phyloP scores from a whole-genome alignment of 2,113 vertebrate species.

The Leptobrachium ailaonicum region DNA sequence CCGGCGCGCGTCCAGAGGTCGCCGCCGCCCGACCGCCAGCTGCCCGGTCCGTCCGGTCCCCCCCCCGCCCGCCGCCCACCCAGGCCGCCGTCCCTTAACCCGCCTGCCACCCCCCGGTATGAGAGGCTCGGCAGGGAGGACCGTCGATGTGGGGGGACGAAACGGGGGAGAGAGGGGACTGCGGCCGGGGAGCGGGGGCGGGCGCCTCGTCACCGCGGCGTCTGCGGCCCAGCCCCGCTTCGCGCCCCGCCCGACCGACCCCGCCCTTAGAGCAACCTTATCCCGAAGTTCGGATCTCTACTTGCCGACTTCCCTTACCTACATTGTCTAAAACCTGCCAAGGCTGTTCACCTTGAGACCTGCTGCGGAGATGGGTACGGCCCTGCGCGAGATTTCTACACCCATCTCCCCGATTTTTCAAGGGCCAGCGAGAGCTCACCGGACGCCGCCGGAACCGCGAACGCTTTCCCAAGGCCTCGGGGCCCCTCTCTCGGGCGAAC shows the following conservation, averaged over 20 bases:
- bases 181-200: neutral
- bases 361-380: neutral
- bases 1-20: neutral
- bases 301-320: too few species aligned
- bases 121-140: neutral
- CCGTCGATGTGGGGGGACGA: neutral
- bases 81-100: neutral
- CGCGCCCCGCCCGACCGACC: constrained; percentile 1
- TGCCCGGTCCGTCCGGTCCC: neutral
- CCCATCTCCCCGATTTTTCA: constrained; percentile 24
- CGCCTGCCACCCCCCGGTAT: too few species aligned
- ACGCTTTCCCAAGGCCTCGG: too few species aligned
- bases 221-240: too few species aligned
- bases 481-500: too few species aligned
- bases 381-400: constrained; percentile 25
- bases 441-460: too few species aligned
- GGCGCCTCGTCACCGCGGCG: neutral
- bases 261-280: neutral
- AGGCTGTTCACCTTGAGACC: neutral
- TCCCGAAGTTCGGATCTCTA: neutral
- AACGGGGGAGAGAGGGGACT: neutral
- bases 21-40: neutral
- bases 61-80: too few species aligned
- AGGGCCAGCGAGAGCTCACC: too few species aligned
- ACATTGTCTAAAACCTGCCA: neutral